Base-by-base conservation (phyloP, 2,888 invertebrate genomes). In the Mythimna vitellina region DNA sequence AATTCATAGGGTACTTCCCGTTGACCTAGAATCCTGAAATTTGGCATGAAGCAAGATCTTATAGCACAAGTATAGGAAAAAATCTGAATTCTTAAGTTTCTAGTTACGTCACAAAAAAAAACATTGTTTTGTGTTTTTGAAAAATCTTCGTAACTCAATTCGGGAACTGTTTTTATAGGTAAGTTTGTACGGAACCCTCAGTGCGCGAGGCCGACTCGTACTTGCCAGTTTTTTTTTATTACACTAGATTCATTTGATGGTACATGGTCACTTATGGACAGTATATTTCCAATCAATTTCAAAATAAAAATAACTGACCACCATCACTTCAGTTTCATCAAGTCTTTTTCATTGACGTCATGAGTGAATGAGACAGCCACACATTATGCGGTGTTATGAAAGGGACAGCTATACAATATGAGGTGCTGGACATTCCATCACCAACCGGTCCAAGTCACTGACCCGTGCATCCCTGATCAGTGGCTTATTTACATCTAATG, bases 361-460 rank as follows among this genome's bases (percentile, higher is more conserved):
- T 22, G 70, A 20, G 65, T 42, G 49, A 81, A 67, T 67, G 79
- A 79, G 83, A 78, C n/a, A 56, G 71, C 56, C 2, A 57, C 22
- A 38, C 0, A 54, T 22, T 38, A 25, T 22, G 42, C 25, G 61
- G 25, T 17, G 42, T 14, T 17, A 63, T 38, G 42, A 79, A 69
- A 73, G 79, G 77, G 84, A 76, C 25, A 63, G 73, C 56, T 1
- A 56, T 35, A 70, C 10, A 46, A 56, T 46, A 74, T 76, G 58
- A 76, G 56, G 22, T 73, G 57, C 46, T 65, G 56, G 54, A 71
- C 71, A 82, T 84, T 80, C 84, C 84, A 71, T 62, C 66, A 61
- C 42, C 56, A 60, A 84, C 84, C 84, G 84, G 84, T 84, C 38
- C 9, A 12, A 63, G 84, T 74, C 82, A 76, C 2, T 78, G 84